Evolutionary conservation across 35 echinoderm and acorn worm genomes (phyloP).

Genomic region (Stichopus chloronotus): DNA sequence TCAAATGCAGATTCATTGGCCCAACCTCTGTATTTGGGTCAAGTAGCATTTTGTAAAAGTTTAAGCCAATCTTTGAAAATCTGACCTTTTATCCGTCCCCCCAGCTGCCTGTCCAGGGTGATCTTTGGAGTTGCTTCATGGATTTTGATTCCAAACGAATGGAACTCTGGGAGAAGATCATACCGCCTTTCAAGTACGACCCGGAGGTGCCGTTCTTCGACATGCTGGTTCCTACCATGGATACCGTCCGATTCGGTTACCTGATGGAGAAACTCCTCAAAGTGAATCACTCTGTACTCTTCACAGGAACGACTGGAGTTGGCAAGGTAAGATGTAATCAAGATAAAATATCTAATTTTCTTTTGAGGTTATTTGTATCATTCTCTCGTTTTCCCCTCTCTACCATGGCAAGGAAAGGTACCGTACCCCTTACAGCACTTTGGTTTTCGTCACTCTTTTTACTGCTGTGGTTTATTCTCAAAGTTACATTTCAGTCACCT

Average conservation of each 20-base stretch:
- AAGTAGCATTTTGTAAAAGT: too few relatives aligned
- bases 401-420: neutral
- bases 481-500: neutral
- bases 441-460: neutral
- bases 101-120: slow-evolving; percentile 79
- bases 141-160: slow-evolving; percentile 93
- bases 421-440: neutral
- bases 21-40: too few relatives aligned
- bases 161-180: slow-evolving; percentile 98
- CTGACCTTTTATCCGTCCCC: neutral
- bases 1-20: too few relatives aligned
- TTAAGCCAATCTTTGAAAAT: too few relatives aligned
- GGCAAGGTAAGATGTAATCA: slow-evolving; percentile 77
- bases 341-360: neutral
- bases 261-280: slow-evolving; percentile 94
- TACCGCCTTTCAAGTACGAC: slow-evolving; percentile 94
- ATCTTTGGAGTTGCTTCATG: slow-evolving; percentile 95
- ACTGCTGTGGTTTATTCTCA: neutral
- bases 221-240: slow-evolving; percentile 96
- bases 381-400: neutral
- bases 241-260: slow-evolving; percentile 95
- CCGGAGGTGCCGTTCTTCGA: slow-evolving; percentile 96
- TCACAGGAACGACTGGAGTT: slow-evolving; percentile 98
- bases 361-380: neutral
- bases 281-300: slow-evolving; percentile 88